Conservation (phyloP, 2,797 vertebrate genomes). For the Pelobates cultripes region DNA sequence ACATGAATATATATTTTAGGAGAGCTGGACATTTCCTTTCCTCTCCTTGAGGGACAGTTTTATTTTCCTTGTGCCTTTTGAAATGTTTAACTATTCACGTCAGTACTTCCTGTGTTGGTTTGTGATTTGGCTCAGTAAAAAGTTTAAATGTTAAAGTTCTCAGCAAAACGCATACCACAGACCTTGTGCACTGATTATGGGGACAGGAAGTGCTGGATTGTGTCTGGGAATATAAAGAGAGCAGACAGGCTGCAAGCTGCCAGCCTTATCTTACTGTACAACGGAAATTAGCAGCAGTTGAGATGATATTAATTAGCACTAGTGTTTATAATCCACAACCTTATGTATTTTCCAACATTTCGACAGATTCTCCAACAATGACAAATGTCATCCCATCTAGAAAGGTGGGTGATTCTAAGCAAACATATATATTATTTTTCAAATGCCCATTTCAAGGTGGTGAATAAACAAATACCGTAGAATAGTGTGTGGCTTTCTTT, state of each 20-base stretch:
- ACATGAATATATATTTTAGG: conserved; percentile 4
- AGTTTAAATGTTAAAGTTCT: not conserved
- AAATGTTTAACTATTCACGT: not conserved
- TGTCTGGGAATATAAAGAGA: conserved; percentile 57
- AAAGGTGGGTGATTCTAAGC: not conserved
- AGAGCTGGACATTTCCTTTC: conserved; percentile 19
- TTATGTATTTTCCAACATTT: conserved; percentile 36
- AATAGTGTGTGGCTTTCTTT: too few relatives aligned
- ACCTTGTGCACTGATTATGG: not conserved
- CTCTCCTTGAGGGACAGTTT: conserved; percentile 44
- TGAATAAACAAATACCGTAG: not conserved
- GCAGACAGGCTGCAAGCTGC: conserved; percentile 17
- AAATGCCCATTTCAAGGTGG: not conserved
- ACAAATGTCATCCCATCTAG: not conserved
- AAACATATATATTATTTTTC: not conserved
- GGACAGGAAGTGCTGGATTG: conserved; percentile 37
- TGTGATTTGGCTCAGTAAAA: conserved; percentile 52
- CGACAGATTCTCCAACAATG: not conserved
- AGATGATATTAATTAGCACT: conserved; percentile 37
- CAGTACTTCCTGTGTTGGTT: conserved; percentile 40
- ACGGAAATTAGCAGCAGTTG: conserved; percentile 17
- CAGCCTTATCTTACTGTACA: not conserved
- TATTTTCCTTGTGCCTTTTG: conserved; percentile 13
- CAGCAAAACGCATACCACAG: not conserved
- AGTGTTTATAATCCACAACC: conserved; percentile 39